Percentiles rank a stretch among this genome's conserved stretches.
These are phyloP conservation scores for Phaenicophaeus curvirostris DNA, from an alignment of 2,797 vertebrate genomes.

Conservation along the genomic window DNA sequence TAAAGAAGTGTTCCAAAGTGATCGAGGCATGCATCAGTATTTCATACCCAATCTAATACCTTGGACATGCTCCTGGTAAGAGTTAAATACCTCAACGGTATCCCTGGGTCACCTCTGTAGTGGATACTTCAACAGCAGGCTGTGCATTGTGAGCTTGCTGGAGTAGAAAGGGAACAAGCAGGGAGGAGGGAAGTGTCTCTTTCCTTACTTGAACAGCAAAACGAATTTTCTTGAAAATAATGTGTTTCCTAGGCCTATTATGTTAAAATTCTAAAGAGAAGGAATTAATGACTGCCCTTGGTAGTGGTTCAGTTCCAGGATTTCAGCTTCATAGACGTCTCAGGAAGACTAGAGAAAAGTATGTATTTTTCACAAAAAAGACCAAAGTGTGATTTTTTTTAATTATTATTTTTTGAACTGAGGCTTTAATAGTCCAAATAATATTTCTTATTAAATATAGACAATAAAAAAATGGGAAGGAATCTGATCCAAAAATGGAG, in stretches of 20 bases:
- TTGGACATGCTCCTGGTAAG: not conserved
- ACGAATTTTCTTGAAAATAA: not conserved
- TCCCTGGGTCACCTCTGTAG: not conserved
- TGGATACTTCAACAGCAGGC: not conserved
- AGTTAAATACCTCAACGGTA: not conserved
- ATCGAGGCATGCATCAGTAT: accelerated
- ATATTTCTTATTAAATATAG: not conserved
- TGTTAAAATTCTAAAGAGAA: not conserved
- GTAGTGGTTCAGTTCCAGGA: not conserved
- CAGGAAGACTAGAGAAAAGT: not conserved
- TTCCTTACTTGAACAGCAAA: not conserved
- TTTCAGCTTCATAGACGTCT: not conserved
- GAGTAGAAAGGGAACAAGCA: not conserved
- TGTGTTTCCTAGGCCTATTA: not conserved
- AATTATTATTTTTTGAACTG: not conserved
- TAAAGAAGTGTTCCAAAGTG: not conserved
- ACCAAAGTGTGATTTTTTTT: not conserved
- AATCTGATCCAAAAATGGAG: not conserved
- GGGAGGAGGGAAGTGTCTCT: not conserved
- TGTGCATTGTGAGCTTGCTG: not conserved
- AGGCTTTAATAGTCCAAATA: not conserved
- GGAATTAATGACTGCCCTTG: not conserved
- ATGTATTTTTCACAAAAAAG: not conserved
- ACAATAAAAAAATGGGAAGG: not conserved
- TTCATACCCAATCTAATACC: not conserved